Evolutionary conservation across 1,140 invertebrate genomes (phyloP).

Genomic region (Rhynchophorus ferrugineus): DNA sequence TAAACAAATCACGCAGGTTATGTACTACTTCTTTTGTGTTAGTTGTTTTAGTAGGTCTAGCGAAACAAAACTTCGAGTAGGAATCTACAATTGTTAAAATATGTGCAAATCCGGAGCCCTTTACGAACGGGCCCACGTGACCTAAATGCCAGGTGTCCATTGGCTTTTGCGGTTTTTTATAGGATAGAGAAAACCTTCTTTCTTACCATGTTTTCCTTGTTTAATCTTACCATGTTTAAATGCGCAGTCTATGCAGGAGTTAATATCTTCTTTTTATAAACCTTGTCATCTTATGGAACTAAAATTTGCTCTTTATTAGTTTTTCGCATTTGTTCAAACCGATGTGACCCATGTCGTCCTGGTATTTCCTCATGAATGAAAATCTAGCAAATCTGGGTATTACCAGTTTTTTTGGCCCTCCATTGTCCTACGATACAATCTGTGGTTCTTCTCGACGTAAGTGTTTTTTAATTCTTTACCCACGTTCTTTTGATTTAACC

Average conservation of each 20-base stretch:
- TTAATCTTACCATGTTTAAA: neutral
- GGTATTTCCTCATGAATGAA: too few relatives aligned
- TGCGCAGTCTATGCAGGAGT: neutral
- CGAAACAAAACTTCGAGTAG: slow-evolving; percentile 2
- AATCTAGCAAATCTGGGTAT: too few relatives aligned
- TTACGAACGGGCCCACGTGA: slow-evolving; percentile 8
- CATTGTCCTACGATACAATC: neutral
- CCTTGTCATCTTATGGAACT: neutral
- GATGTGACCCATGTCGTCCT: too few relatives aligned
- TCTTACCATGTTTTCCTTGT: neutral
- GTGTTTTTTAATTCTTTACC: neutral
- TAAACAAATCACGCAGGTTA: neutral
- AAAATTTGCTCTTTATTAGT: neutral
- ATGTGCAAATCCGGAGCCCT: neutral
- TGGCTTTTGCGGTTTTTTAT: neutral
- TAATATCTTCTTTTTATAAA: neutral
- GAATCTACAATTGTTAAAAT: slow-evolving; percentile 3
- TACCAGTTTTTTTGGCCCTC: neutral
- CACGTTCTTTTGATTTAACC: neutral
- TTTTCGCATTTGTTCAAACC: neutral
- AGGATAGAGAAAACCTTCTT: too few relatives aligned
- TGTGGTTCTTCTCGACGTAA: neutral
- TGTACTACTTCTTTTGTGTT: neutral
- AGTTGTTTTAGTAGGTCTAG: neutral
- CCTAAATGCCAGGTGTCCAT: slow-evolving; percentile 5